Percentiles rank a stretch among this genome's conserved stretches.
These are phyloP conservation scores for Heteromyza rotundicornis DNA, from an alignment of 2,888 invertebrate species.

Conservation along the genomic window DNA sequence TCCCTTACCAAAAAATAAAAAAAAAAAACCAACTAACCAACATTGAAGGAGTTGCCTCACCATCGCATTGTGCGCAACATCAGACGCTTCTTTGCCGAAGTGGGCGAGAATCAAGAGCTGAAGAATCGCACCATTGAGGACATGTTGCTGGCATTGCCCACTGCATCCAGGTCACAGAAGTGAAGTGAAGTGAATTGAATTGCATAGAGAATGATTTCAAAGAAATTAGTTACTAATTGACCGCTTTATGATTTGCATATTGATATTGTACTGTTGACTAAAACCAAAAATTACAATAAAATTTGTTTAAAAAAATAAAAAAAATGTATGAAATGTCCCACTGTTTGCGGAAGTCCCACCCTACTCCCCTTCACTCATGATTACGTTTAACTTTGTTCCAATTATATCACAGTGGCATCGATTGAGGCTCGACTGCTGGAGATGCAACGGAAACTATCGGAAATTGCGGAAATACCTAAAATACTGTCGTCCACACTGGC, in stretches of 20 bases:
- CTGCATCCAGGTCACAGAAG: conserved; percentile 44
- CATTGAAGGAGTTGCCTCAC: conserved; percentile 66
- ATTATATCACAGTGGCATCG: conserved; percentile 42
- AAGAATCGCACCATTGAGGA: conserved; percentile 60
- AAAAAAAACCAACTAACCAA: no score
- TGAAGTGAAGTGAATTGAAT: no score
- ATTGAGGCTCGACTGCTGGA: conserved; percentile 57
- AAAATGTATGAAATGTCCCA: no score
- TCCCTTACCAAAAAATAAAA: background rate
- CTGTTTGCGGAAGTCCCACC: background rate
- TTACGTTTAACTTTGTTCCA: background rate
- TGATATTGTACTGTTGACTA: conserved; percentile 9
- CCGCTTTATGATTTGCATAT: conserved; percentile 3
- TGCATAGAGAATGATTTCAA: no score
- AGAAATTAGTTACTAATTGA: background rate
- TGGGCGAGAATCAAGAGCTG: conserved; percentile 58
- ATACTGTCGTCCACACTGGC: conserved; percentile 59
- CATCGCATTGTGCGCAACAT: conserved; percentile 70
- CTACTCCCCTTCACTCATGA: background rate
- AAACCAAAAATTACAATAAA: no score
- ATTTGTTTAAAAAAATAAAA: background rate
- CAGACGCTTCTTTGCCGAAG: conserved; percentile 62
- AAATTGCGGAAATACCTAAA: conserved; percentile 61
- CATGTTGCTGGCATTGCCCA: conserved; percentile 60
- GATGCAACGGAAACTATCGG: conserved; percentile 61